phyloP scores from a whole-genome alignment of 2,888 invertebrate genomes.

The Anodontia alba region DNA sequence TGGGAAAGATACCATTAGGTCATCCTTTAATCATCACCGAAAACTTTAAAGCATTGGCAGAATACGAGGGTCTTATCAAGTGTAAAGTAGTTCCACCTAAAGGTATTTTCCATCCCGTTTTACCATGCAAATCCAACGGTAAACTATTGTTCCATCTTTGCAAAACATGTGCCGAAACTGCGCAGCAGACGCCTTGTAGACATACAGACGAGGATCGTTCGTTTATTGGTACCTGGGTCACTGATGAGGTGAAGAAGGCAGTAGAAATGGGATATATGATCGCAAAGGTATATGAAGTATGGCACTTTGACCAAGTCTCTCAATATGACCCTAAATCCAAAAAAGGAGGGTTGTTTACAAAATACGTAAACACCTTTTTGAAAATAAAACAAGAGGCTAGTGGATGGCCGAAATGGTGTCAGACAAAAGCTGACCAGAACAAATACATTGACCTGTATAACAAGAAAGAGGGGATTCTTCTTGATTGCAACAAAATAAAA shows the following conservation, averaged over 20 bases:
- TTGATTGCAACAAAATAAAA: not conserved
- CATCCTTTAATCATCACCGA: slow-evolving; percentile 66
- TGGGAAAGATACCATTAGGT: slow-evolving; percentile 63
- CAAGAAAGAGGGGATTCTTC: not conserved
- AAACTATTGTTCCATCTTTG: slow-evolving; percentile 83
- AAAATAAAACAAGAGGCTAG: slow-evolving; percentile 2
- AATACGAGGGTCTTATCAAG: slow-evolving; percentile 70
- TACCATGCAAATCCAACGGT: slow-evolving; percentile 72
- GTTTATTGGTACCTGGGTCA: slow-evolving; percentile 39
- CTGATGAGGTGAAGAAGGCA: slow-evolving; percentile 31
- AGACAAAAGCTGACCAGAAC: not conserved
- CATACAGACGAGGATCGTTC: slow-evolving; percentile 23
- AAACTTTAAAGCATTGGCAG: slow-evolving; percentile 52
- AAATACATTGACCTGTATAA: not conserved
- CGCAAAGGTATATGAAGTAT: slow-evolving; percentile 32
- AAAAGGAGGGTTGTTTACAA: slow-evolving; percentile 68
- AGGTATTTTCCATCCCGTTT: slow-evolving; percentile 74
- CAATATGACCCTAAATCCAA: slow-evolving; percentile 20
- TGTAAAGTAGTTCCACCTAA: slow-evolving; percentile 71
- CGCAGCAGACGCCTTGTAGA: slow-evolving; percentile 18
- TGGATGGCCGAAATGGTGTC: not conserved
- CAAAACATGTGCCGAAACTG: slow-evolving; percentile 40
- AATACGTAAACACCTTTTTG: slow-evolving; percentile 51
- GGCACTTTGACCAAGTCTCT: slow-evolving; percentile 29
- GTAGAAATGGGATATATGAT: slow-evolving; percentile 29